Percentiles rank a stretch among this genome's conserved stretches.
phyloP scores from a whole-genome alignment of 2,113 vertebrate species.

The Entelurus aequoreus region DNA sequence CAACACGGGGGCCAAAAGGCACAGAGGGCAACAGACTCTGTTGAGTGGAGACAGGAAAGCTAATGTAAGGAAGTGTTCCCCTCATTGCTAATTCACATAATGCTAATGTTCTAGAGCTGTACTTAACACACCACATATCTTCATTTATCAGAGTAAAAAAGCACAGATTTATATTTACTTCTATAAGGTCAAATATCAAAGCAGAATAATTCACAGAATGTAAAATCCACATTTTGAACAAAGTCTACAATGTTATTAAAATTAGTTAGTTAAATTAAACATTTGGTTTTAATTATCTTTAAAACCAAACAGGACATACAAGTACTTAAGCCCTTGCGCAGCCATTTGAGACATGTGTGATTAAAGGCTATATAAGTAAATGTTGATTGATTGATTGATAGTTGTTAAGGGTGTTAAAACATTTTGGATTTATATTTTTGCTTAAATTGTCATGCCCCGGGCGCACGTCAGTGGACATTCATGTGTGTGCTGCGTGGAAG shows the following conservation, averaged over 20 bases:
- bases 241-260: not conserved
- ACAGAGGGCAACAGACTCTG: conserved; percentile 54
- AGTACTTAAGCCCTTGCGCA: no score
- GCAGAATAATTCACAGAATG: conserved; percentile 60
- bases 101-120: conserved; percentile 58
- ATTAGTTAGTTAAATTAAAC: no score
- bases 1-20: conserved; percentile 31
- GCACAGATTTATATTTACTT: conserved; percentile 56
- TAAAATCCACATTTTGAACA: conserved; percentile 44
- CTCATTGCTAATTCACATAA: conserved; percentile 61
- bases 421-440: no score
- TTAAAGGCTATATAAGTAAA: no score
- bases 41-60: conserved; percentile 46
- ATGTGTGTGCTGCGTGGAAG: no score
- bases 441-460: no score
- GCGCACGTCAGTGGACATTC: no score
- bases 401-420: no score
- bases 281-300: no score
- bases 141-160: conserved; percentile 61
- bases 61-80: conserved; percentile 48
- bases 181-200: conserved; percentile 56
- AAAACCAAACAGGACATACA: no score
- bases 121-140: conserved; percentile 52
- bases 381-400: no score
- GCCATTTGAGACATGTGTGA: no score